Conservation (phyloP, 1,140 invertebrate species). For the Zaprionus inermis region DNA sequence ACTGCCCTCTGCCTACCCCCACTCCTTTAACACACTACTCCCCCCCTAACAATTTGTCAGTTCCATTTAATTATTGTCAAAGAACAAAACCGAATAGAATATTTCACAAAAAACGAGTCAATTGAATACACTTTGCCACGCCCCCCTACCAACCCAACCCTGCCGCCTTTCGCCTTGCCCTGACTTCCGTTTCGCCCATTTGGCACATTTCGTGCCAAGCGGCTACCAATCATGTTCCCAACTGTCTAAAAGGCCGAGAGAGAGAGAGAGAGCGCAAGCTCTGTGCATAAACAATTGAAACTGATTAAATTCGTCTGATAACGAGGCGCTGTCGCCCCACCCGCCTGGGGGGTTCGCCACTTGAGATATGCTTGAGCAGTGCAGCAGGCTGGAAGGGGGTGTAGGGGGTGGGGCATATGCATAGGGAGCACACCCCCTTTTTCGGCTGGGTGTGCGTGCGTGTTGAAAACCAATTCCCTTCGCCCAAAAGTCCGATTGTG, state of each 20-base stretch:
- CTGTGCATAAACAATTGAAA: conserved; percentile 75
- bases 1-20: neutral
- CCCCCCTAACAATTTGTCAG: conserved; percentile 3
- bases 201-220: conserved; percentile 64
- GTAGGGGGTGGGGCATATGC: neutral
- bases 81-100: conserved; percentile 3
- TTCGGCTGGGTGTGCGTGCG: conserved; percentile 25
- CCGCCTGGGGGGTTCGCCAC: conserved; percentile 46
- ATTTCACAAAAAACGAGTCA: conserved; percentile 55
- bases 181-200: neutral
- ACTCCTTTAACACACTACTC: too few species aligned
- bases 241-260: neutral
- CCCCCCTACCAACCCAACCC: neutral
- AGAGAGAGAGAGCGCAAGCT: too few species aligned
- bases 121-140: conserved; percentile 49
- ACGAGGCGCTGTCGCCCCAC: conserved; percentile 44
- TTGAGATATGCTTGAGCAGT: conserved; percentile 60
- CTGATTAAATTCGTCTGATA: conserved; percentile 81
- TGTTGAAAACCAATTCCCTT: conserved; percentile 34
- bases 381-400: neutral
- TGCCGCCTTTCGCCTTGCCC: neutral
- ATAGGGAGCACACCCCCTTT: neutral
- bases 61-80: conserved; percentile 22
- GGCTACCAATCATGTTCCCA: conserved; percentile 64
- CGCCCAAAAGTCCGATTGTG: conserved; percentile 63